Evolutionary conservation across 2,797 vertebrate species (phyloP), one percentile per base, ranked within the genome.

Genomic region (Calcarius lapponicus): DNA sequence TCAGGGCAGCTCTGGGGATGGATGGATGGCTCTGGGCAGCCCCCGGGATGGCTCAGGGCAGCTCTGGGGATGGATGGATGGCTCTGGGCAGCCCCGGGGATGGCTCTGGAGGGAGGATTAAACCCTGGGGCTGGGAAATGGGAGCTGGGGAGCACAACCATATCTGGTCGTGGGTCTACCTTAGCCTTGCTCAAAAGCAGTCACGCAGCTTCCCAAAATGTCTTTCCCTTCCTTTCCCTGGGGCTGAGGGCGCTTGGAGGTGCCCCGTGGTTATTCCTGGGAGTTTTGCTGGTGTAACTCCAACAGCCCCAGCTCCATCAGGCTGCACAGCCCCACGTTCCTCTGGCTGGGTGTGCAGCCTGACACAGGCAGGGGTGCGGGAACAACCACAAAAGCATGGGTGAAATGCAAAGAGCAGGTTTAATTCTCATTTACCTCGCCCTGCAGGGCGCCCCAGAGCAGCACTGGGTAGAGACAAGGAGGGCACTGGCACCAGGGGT

Each of bases 301-400:
- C 1, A 57, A 15, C 6, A 47, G 14, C 38, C 40, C 53, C 43
- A 10, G 65, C 20, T 53, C 57, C 1, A 1, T 7, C 40, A 21
- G 45, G n/a, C 31, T 83, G 26, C 71, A 47, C 53, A 64, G 19
- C 13, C 42, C 57, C 11, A 0, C 1, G 13, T 28, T 84, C 58
- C 34, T 71, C 53, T 0, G 0, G 0, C 17, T 1, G 0, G 7
- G 20, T 43, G 13, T 13, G 4, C 24, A 32, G 48, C 40, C 47
- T 0, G 0, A 7, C 48, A 57, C 22, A 8, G 54, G 38, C 60
- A 80, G n/a, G 36, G 21, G 40, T 13, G 18, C 22, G 38, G 88
- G 38, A 84, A 31, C 84, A 61, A 3, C n/a, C 36, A 26, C 57
- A 71, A 56, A 45, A 25, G 12, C 4, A 3, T 0, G 2, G 51